A percentile compares a stretch with the other conserved stretches of the same genome.
Evolutionary conservation across 2,888 invertebrate genomes (phyloP).

Genomic region (Perithous albicinctus): DNA sequence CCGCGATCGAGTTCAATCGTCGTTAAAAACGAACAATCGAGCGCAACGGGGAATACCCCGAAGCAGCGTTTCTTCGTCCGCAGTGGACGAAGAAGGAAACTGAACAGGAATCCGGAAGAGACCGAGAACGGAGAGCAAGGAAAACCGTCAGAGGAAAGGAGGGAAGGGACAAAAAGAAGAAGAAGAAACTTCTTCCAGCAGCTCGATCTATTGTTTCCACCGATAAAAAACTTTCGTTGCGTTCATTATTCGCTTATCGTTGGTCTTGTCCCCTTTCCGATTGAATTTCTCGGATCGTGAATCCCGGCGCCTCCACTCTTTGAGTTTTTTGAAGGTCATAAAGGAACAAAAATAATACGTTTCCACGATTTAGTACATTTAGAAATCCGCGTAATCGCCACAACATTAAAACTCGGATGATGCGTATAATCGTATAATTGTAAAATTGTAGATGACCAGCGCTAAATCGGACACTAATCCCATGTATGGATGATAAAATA

Average conservation of each 20-base stretch:
- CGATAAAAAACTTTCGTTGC: slow-evolving; percentile 65
- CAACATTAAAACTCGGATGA: neutral
- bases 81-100: slow-evolving; percentile 32
- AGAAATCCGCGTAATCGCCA: neutral
- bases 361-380: neutral
- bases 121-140: slow-evolving; percentile 36
- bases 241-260: slow-evolving; percentile 66
- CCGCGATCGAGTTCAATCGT: slow-evolving; percentile 54
- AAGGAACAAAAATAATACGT: neutral
- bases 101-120: slow-evolving; percentile 29
- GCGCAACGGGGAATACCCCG: slow-evolving; percentile 51
- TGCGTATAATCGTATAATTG: too few relatives aligned
- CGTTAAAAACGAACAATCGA: slow-evolving; percentile 67
- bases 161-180: slow-evolving; percentile 10
- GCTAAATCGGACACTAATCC: neutral
- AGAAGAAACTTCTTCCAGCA: slow-evolving; percentile 60
- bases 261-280: slow-evolving; percentile 55
- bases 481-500: neutral
- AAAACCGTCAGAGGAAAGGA: slow-evolving; percentile 17
- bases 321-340: neutral
- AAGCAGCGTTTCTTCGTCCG: slow-evolving; percentile 27
- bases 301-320: slow-evolving; percentile 18
- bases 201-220: slow-evolving; percentile 62
- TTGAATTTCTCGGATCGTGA: slow-evolving; percentile 57
- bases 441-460: neutral